phyloP scores from a whole-genome alignment of 2,888 invertebrate species.

The Dicranocentrus wangi region DNA sequence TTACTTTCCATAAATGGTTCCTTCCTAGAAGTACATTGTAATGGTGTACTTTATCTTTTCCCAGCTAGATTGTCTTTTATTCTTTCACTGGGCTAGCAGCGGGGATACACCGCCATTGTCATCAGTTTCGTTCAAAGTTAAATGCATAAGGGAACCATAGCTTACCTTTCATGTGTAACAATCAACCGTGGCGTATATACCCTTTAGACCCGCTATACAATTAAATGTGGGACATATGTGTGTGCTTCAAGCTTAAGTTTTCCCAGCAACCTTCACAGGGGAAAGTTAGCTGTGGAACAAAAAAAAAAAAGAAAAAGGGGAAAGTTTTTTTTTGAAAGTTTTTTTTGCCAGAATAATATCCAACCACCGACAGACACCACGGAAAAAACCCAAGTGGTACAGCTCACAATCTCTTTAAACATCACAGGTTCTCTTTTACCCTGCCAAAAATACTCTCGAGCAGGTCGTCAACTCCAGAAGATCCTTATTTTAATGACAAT shows the following conservation, averaged over 20 bases:
- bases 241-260: too few relatives aligned
- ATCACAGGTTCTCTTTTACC: conserved; percentile 9
- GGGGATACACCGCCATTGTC: conserved; percentile 7
- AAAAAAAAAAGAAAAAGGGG: conserved; percentile 6
- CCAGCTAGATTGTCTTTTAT: background rate
- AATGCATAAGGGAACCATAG: conserved; percentile 27
- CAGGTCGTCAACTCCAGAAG: conserved; percentile 34
- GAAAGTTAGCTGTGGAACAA: conserved; percentile 14
- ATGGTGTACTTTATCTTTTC: background rate
- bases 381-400: background rate
- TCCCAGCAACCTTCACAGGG: conserved; percentile 5
- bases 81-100: background rate
- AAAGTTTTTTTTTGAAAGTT: conserved; percentile 8
- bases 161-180: conserved; percentile 24
- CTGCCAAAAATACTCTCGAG: conserved; percentile 20
- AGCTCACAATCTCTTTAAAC: conserved; percentile 15
- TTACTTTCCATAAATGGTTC: conserved; percentile 23
- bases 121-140: conserved; percentile 15
- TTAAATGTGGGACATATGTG: background rate
- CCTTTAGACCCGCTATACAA: background rate
- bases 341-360: background rate
- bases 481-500: conserved; percentile 36
- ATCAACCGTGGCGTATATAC: too few relatives aligned
- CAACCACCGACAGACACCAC: background rate
- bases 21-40: conserved; percentile 7